phyloP scores from a whole-genome alignment of 2,113 vertebrate species.

The Spermophilus dauricus region DNA sequence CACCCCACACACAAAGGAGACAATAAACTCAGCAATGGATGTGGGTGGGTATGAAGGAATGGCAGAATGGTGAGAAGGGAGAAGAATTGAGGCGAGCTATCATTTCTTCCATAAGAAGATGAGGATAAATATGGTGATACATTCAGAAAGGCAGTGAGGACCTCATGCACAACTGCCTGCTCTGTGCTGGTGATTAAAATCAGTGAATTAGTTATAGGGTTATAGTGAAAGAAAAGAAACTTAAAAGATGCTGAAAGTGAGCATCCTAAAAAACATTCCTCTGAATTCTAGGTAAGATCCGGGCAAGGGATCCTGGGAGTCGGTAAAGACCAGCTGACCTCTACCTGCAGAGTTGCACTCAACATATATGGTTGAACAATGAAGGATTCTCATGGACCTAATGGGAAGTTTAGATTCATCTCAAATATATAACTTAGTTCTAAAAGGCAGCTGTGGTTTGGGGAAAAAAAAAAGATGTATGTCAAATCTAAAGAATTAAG shows the following conservation, averaged over 20 bases:
- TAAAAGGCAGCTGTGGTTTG: not conserved
- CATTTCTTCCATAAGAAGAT: not conserved
- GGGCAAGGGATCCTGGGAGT: not conserved
- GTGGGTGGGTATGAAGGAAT: not conserved
- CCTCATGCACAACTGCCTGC: not conserved
- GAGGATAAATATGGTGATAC: not conserved
- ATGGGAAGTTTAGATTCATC: not conserved
- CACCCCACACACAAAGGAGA: not conserved
- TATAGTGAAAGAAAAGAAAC: not conserved
- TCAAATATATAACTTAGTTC: not conserved
- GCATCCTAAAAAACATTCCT: not conserved
- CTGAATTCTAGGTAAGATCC: not conserved
- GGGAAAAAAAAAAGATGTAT: not conserved
- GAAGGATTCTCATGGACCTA: not conserved
- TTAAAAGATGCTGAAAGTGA: not conserved
- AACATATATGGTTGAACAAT: no score
- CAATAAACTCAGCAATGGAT: not conserved
- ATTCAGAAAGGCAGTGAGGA: not conserved
- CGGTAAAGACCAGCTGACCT: no score
- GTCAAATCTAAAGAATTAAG: not conserved
- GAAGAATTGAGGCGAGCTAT: not conserved
- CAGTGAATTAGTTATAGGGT: not conserved
- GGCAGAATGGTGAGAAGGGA: not conserved
- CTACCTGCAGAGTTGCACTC: rapidly evolving
- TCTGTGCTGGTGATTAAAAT: not conserved